Conservation (phyloP, 1,140 invertebrate species). For the Aphidius ervi region DNA sequence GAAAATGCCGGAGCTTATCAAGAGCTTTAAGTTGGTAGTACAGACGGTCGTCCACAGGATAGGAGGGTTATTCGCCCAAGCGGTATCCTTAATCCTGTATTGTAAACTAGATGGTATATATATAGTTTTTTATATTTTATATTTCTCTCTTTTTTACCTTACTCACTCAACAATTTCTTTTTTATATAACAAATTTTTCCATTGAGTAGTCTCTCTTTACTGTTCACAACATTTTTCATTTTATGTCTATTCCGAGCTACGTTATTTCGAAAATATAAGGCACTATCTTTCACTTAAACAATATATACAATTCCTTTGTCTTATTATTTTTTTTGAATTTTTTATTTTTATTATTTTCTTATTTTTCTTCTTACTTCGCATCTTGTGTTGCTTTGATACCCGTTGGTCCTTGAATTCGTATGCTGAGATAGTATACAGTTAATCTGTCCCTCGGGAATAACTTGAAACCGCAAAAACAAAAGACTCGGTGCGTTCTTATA, state of each 20-base stretch:
- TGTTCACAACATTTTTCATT: no score
- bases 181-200: constrained; percentile 16
- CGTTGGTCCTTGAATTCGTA: constrained; percentile 17
- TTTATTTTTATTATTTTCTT: constrained; percentile 1
- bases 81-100: constrained; percentile 45
- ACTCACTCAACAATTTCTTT: constrained; percentile 16
- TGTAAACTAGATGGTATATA: constrained; percentile 46
- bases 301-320: not conserved
- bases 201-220: not conserved
- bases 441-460: constrained; percentile 47
- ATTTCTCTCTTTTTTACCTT: not conserved
- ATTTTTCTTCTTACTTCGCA: constrained; percentile 6
- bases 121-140: constrained; percentile 33
- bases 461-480: constrained; percentile 42
- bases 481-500: constrained; percentile 15
- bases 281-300: no score
- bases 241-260: no score
- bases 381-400: constrained; percentile 23
- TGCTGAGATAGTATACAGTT: constrained; percentile 31
- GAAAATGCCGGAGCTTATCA: constrained; percentile 41
- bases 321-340: constrained; percentile 7
- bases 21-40: constrained; percentile 40
- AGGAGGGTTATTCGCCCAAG: constrained; percentile 9
- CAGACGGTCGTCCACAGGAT: constrained; percentile 17
- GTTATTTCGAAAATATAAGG: no score